phyloP scores from a whole-genome alignment of 92 coral and sea anemone species.

The Epizoanthus illoricatus region DNA sequence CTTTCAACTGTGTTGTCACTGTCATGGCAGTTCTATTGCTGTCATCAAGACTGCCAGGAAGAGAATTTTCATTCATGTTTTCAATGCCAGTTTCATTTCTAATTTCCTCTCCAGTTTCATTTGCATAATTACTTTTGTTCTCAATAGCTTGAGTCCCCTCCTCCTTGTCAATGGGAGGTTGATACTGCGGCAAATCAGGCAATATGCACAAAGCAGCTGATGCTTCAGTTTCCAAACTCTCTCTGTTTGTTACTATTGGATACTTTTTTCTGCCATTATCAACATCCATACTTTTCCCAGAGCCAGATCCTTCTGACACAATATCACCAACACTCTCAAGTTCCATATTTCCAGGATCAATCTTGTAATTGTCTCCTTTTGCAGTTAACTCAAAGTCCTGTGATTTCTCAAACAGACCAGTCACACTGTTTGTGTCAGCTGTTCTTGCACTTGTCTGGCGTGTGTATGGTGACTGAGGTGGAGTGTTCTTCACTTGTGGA shows the following conservation, averaged over 20 bases:
- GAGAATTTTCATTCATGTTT: background rate
- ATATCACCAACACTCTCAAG: constrained; percentile 53
- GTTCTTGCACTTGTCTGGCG: constrained; percentile 32
- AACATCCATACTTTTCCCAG: constrained; percentile 36
- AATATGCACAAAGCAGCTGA: background rate
- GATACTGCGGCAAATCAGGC: background rate
- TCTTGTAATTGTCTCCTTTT: constrained; percentile 4
- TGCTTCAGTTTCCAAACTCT: background rate
- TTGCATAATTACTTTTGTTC: background rate
- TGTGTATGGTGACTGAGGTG: constrained; percentile 36
- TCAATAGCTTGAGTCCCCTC: background rate
- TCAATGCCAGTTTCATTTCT: background rate
- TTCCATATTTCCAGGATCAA: constrained; percentile 34
- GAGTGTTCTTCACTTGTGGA: constrained; percentile 28
- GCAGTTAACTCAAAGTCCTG: background rate
- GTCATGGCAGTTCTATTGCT: background rate
- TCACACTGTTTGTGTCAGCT: constrained; percentile 21
- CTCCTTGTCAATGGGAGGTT: background rate
- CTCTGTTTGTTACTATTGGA: background rate
- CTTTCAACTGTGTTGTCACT: constrained; percentile 19
- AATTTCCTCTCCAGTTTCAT: constrained; percentile 10
- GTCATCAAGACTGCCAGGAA: background rate
- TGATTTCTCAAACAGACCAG: constrained; percentile 17
- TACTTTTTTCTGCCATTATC: constrained; percentile 5
- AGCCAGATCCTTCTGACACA: constrained; percentile 40